Conservation (phyloP, 1,140 invertebrate genomes). For the Pygmarrhopalites habei region DNA sequence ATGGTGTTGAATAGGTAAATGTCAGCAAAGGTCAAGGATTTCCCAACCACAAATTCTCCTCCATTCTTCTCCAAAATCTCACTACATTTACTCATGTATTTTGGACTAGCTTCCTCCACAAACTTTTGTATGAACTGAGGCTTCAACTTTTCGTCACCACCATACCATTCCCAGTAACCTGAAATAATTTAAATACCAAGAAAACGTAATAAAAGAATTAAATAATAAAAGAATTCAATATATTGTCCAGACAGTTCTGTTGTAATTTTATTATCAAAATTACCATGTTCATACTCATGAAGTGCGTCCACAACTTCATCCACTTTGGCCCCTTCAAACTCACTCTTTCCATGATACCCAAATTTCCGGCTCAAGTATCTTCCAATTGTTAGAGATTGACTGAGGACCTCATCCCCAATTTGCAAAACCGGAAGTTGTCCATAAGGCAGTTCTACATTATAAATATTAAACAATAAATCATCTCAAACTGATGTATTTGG, state of each 20-base stretch:
- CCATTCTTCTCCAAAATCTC: not conserved
- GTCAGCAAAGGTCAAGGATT: not conserved
- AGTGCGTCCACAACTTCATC: not conserved
- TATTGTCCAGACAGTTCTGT: not conserved
- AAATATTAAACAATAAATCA: no score
- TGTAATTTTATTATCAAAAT: not conserved
- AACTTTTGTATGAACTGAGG: no score
- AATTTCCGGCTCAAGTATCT: not conserved
- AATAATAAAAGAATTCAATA: not conserved
- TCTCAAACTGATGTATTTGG: no score
- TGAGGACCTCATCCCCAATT: not conserved
- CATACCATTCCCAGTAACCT: no score
- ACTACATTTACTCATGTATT: not conserved
- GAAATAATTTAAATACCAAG: no score
- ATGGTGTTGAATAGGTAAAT: not conserved
- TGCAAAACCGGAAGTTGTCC: not conserved
- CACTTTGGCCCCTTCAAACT: not conserved
- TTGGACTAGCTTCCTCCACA: not conserved
- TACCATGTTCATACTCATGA: not conserved
- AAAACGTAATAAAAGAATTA: not conserved
- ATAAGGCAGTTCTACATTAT: not conserved
- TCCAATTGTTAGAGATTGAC: not conserved
- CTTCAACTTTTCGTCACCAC: no score
- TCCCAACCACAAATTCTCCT: constrained; percentile 1
- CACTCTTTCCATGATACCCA: not conserved